phyloP scores from a whole-genome alignment of 2,113 vertebrate species.

The Scomber colias region DNA sequence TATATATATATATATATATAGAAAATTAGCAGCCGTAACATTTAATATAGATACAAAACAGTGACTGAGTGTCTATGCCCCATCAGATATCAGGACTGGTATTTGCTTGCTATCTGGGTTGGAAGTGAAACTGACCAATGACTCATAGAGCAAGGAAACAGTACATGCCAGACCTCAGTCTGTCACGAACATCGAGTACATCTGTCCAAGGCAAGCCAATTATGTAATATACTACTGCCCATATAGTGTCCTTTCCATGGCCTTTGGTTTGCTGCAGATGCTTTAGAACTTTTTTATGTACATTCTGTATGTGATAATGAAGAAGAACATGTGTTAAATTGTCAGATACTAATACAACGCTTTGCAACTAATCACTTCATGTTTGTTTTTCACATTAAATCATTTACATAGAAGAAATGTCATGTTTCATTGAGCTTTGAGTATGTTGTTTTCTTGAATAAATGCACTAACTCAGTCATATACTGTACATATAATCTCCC shows the following conservation, averaged over 20 bases:
- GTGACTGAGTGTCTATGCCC: too few relatives aligned
- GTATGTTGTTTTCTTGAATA: slow-evolving; percentile 51
- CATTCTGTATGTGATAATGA: too few relatives aligned
- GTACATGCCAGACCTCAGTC: slow-evolving; percentile 1
- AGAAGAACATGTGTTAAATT: not conserved
- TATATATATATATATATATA: too few relatives aligned
- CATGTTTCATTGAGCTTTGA: slow-evolving; percentile 62
- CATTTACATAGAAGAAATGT: slow-evolving; percentile 56
- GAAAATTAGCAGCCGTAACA: too few relatives aligned
- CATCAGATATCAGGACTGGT: not conserved
- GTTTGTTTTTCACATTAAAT: slow-evolving; percentile 61
- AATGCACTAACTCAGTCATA: slow-evolving; percentile 38
- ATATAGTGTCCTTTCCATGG: slow-evolving; percentile 12
- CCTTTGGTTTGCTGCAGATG: too few relatives aligned
- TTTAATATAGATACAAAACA: too few relatives aligned
- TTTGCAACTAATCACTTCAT: not conserved
- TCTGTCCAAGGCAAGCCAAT: slow-evolving; percentile 27
- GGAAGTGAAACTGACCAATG: slow-evolving; percentile 31
- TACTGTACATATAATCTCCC: not conserved
- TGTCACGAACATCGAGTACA: slow-evolving; percentile 23
- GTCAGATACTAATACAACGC: not conserved
- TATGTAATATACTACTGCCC: not conserved
- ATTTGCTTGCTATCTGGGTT: slow-evolving; percentile 27
- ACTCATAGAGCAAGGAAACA: slow-evolving; percentile 34
- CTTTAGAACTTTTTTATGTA: too few relatives aligned